Conservation (phyloP, 2,888 invertebrate genomes). For the Hypselothyrea guttata region DNA sequence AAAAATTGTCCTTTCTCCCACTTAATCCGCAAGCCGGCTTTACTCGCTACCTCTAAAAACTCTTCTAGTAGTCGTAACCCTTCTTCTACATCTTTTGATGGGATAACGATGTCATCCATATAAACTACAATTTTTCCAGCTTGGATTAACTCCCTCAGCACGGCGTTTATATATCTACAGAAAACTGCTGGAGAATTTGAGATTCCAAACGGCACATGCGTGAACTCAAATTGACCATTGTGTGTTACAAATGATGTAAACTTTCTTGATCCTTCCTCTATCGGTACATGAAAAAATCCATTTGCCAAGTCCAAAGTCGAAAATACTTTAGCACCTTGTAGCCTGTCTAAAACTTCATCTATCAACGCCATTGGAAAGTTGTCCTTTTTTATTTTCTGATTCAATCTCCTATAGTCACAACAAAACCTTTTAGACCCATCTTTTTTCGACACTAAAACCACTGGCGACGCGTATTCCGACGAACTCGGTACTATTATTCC, state of each 20-base stretch:
- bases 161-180: too few species aligned
- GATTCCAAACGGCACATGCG: constrained; percentile 6
- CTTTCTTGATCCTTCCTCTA: background rate
- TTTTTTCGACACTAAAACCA: constrained; percentile 11
- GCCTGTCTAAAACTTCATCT: constrained; percentile 6
- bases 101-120: constrained; percentile 12
- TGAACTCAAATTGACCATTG: constrained; percentile 3
- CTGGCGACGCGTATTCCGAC: constrained; percentile 10
- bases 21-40: constrained; percentile 1
- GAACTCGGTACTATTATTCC: constrained; percentile 3
- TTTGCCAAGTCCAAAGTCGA: constrained; percentile 7
- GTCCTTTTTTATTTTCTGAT: constrained; percentile 12
- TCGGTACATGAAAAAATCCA: constrained; percentile 9
- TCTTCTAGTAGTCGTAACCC: background rate
- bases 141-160: background rate
- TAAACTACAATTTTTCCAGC: constrained; percentile 1
- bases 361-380: constrained; percentile 11
- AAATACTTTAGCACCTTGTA: constrained; percentile 6
- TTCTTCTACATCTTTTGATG: background rate
- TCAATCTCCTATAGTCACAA: constrained; percentile 12
- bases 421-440: constrained; percentile 6
- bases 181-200: background rate
- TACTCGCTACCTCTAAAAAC: background rate
- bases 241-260: constrained; percentile 4
- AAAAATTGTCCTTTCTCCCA: constrained; percentile 2